phyloP scores from a whole-genome alignment of 2,797 vertebrate genomes.

The Peromyscus attwateri region DNA sequence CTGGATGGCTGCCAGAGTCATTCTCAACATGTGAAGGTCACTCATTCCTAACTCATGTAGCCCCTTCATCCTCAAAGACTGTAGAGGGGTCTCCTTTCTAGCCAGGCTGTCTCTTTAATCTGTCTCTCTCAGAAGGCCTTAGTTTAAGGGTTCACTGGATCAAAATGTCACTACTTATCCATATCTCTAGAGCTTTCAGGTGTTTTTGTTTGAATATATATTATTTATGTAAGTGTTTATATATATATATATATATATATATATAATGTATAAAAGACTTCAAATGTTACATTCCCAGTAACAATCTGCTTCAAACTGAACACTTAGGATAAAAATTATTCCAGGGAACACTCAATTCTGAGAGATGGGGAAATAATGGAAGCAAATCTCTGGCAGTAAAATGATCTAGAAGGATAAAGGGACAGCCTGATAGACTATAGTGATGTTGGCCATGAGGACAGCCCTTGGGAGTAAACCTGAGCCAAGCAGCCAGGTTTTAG shows the following conservation, averaged over 20 bases:
- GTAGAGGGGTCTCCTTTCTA: neutral
- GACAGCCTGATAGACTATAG: neutral
- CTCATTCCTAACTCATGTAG: neutral
- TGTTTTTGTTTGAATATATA: neutral
- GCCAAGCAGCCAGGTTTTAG: neutral
- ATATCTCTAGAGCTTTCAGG: neutral
- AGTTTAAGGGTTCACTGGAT: neutral
- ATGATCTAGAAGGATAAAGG: neutral
- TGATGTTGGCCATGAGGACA: neutral
- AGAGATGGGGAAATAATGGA: neutral
- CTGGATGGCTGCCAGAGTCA: neutral
- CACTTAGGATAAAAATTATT: neutral
- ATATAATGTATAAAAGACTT: neutral
- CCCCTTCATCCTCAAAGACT: neutral
- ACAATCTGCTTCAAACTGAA: slow-evolving; percentile 6
- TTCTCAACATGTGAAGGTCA: neutral
- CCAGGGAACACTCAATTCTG: neutral
- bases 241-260: neutral
- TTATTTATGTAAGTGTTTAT: neutral
- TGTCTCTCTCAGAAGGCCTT: neutral
- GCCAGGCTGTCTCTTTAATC: neutral
- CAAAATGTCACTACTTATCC: neutral
- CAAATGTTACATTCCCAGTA: neutral
- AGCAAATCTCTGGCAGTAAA: neutral
- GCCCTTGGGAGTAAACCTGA: neutral